Conservation (phyloP, 2,113 vertebrate genomes). For the Grantiella picta region DNA sequence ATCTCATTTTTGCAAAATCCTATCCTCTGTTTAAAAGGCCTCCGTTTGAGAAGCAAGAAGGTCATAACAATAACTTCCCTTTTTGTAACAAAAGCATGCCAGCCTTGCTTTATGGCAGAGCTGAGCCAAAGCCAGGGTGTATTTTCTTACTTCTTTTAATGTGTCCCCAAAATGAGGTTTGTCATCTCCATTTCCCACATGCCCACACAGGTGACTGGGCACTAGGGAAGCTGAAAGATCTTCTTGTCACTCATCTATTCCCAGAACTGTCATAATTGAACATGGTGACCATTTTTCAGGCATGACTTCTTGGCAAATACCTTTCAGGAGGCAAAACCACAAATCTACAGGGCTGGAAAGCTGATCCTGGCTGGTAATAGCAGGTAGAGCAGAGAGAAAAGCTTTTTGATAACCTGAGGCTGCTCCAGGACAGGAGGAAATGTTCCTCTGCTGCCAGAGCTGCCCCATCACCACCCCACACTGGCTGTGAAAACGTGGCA, state of each 20-base stretch:
- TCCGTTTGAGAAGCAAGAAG: not conserved
- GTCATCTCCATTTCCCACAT: not conserved
- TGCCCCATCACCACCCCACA: not conserved
- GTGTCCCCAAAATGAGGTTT: not conserved
- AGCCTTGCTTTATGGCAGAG: not conserved
- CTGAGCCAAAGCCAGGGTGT: not conserved
- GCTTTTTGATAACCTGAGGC: not conserved
- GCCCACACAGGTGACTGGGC: accelerated
- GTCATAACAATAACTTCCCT: not conserved
- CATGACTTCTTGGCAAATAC: not conserved
- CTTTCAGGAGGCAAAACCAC: not conserved
- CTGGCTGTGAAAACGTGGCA: accelerated
- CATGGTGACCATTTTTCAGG: accelerated
- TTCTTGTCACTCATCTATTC: not conserved
- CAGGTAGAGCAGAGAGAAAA: not conserved
- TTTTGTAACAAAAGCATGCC: not conserved
- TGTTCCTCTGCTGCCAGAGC: accelerated
- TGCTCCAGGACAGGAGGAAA: not conserved
- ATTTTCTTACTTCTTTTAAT: not conserved
- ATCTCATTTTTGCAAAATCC: not conserved
- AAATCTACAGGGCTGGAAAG: not conserved
- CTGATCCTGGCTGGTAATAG: not conserved
- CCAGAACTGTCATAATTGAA: not conserved
- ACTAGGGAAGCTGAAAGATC: not conserved
- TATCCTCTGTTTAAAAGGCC: not conserved